Evolutionary conservation across 2,113 vertebrate species (phyloP).

Genomic region (Pardalotus punctatus): DNA sequence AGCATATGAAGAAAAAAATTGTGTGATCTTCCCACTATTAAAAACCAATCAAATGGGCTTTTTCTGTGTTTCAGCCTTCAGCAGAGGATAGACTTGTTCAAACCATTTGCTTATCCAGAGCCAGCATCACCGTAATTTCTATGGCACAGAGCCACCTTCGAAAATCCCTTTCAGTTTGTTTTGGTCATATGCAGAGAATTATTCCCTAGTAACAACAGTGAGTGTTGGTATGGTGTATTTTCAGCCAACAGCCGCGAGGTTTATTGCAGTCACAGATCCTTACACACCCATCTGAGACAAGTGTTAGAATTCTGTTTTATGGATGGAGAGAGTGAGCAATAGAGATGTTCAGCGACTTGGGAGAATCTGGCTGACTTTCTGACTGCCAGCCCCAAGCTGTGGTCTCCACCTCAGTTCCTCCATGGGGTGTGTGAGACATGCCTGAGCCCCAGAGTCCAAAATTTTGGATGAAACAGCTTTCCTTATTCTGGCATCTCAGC

Average conservation of each 20-base stretch:
- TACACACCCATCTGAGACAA: conserved; percentile 32
- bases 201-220: not conserved
- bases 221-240: not conserved
- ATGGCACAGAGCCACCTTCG: not conserved
- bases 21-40: not conserved
- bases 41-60: not conserved
- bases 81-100: not conserved
- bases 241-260: not conserved
- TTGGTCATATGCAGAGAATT: not conserved
- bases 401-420: not conserved
- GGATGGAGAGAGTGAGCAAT: not conserved
- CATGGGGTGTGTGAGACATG: not conserved
- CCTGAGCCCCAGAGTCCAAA: not conserved
- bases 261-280: conserved; percentile 10
- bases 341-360: not conserved
- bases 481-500: not conserved
- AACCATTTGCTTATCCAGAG: not conserved
- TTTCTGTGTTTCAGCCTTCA: not conserved
- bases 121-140: not conserved
- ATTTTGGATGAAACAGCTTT: not conserved
- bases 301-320: not conserved
- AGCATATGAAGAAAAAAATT: not conserved
- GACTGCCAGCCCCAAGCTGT: not conserved
- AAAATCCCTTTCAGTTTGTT: not conserved
- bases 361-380: not conserved